These are phyloP conservation scores for Rousettus madagascariensis DNA, from an alignment of 2,797 vertebrate genomes.

Conservation along the genomic window DNA sequence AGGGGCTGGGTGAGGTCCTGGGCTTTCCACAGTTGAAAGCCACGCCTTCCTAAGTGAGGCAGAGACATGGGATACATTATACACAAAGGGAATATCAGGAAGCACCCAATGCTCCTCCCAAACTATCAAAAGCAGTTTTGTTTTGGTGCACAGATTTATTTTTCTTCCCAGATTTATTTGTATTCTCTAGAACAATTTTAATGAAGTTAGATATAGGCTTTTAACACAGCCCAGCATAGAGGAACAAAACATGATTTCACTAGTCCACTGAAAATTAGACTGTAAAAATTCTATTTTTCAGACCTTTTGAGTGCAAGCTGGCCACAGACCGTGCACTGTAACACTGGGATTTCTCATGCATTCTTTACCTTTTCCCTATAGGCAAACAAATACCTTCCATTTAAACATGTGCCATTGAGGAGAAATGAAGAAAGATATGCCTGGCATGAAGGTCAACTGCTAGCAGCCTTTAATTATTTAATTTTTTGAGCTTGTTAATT, in stretches of 20 bases:
- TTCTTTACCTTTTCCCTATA: background rate
- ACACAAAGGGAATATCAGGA: background rate
- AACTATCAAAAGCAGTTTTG: background rate
- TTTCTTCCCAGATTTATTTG: background rate
- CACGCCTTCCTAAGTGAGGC: background rate
- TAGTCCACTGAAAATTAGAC: background rate
- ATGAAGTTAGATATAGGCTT: background rate
- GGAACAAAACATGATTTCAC: background rate
- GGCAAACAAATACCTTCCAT: conserved; percentile 8
- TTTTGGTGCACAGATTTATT: background rate
- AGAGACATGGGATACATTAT: background rate
- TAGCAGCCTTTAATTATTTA: background rate
- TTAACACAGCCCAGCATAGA: background rate
- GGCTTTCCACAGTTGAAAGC: background rate
- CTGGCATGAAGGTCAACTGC: background rate
- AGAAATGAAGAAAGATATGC: background rate
- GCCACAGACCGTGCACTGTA: background rate
- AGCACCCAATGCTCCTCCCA: background rate
- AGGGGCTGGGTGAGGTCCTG: no score
- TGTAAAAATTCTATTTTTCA: background rate
- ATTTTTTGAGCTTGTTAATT: conserved; percentile 30
- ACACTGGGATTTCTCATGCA: background rate
- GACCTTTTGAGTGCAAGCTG: background rate
- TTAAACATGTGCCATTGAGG: background rate
- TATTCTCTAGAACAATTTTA: background rate